Percentiles rank a stretch among this genome's conserved stretches.
These are phyloP conservation scores for Sebastes goodei DNA, from an alignment of 2,797 vertebrate genomes.

Conservation along the genomic window DNA sequence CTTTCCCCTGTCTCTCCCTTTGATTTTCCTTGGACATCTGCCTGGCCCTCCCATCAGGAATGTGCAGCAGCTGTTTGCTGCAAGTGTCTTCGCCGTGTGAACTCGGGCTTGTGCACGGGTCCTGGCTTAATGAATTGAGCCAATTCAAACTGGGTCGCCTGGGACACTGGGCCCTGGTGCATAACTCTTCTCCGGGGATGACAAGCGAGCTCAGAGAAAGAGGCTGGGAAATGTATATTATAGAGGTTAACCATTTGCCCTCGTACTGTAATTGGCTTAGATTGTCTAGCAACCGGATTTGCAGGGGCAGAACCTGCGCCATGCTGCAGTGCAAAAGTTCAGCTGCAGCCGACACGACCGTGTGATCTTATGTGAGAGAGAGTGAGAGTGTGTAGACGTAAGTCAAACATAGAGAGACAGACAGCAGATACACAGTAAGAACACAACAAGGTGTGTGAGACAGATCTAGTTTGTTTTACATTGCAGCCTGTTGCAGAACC, in stretches of 20 bases:
- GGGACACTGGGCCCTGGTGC: conserved; percentile 79
- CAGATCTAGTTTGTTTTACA: conserved; percentile 29
- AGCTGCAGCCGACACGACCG: conserved; percentile 63
- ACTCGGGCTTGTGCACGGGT: conserved; percentile 84
- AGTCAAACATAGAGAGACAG: conserved; percentile 32
- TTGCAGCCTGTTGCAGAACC: conserved; percentile 14
- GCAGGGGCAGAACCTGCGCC: conserved; percentile 77
- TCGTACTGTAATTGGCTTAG: conserved; percentile 98
- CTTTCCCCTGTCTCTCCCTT: conserved; percentile 93
- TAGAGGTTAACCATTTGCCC: conserved; percentile 88
- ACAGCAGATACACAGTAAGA: conserved; percentile 28
- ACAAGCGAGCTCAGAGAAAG: conserved; percentile 83
- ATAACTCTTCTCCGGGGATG: conserved; percentile 81
- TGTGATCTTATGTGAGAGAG: conserved; percentile 41
- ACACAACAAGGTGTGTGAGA: conserved; percentile 32
- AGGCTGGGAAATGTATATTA: conserved; percentile 87
- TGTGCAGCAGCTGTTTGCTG: conserved; percentile 96
- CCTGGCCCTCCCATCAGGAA: conserved; percentile 97
- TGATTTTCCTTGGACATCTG: conserved; percentile 99
- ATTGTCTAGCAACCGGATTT: conserved; percentile 98
- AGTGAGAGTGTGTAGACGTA: conserved; percentile 26
- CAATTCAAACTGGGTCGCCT: conserved; percentile 87
- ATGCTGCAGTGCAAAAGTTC: conserved; percentile 80
- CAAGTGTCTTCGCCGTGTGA: conserved; percentile 91
- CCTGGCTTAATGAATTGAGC: conserved; percentile 96